Base-by-base conservation (phyloP, 2,113 vertebrate genomes). In the Hippoglossus stenolepis region DNA sequence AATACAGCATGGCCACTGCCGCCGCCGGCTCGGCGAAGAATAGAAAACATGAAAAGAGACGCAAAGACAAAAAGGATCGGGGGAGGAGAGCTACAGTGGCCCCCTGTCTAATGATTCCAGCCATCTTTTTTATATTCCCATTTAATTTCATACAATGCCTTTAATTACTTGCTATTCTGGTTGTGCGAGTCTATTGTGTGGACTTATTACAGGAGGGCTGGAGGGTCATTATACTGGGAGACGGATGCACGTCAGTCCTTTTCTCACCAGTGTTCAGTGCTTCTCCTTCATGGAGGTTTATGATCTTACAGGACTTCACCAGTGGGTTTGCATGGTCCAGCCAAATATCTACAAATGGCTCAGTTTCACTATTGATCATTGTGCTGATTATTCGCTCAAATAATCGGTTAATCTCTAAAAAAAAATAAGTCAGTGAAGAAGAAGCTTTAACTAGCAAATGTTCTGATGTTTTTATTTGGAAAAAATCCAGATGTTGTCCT, bases 111-210 rank as follows among this genome's bases (percentile, higher is more conserved):
- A 90, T 82, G 82, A 85, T 71, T 86, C 75, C 3, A 62, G 49
- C 58, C 40, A 11, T 49, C 65, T 1, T 82, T 18, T 59, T 74
- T 85, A 54, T 62, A 20, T 74, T 77, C 72, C 69, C 38, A 75
- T 87, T 83, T 82, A 38, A 70, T 84, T 80, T 86, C 76, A 72
- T 62, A 87, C 87, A 88, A 89, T 56, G 87, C 72, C 83, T 75
- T 83, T 88, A 89, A 92, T 90, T 71, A 85, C 76, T 64, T 28
- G 60, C 79, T 79, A 31, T 69, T 87, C 73, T 73, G 7, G 76
- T 65, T 65, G 74, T 66, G 31, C 60, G 6, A 20, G 51, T 77
- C 84, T 65, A 83, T 87, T 90, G 82, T 91, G 67, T 28, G 53
- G 64, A 28, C 43, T 76, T 67, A 65, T 85, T 70, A 80, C 31